Evolutionary conservation across 2,797 vertebrate species (phyloP).

Genomic region (Anomalospiza imberbis): DNA sequence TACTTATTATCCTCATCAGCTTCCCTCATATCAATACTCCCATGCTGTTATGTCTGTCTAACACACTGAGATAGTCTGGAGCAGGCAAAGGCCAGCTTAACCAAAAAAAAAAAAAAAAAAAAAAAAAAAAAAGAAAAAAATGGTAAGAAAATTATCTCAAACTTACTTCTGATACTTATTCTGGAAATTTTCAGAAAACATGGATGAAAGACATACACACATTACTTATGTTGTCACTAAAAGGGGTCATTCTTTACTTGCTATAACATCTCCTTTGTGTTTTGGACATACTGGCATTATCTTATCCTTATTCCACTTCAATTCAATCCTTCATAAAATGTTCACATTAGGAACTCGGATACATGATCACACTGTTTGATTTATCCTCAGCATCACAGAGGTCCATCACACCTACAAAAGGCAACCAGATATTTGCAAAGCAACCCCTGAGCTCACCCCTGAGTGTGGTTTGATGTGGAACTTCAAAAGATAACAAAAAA

Average conservation of each 20-base stretch:
- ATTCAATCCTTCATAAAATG: background rate
- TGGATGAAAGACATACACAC: background rate
- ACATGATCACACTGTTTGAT: background rate
- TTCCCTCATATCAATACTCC: background rate
- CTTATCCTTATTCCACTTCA: background rate
- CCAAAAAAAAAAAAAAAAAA: background rate
- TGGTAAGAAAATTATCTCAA: background rate
- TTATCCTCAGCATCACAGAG: background rate
- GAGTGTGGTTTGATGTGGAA: background rate
- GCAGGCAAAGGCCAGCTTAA: background rate
- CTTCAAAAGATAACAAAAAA: background rate
- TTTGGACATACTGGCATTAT: background rate
- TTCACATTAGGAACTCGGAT: background rate
- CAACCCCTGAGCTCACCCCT: background rate
- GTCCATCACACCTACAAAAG: background rate
- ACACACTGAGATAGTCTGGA: background rate
- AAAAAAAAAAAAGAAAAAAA: background rate
- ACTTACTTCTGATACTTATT: background rate
- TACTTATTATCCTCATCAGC: constrained; percentile 26
- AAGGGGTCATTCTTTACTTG: background rate
- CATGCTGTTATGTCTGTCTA: background rate
- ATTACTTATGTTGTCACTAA: background rate
- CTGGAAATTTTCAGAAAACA: background rate
- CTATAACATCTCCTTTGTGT: background rate
- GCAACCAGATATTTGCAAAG: background rate